Evolutionary conservation across 2,888 invertebrate genomes (phyloP).

Genomic region (Empis stercorea): DNA sequence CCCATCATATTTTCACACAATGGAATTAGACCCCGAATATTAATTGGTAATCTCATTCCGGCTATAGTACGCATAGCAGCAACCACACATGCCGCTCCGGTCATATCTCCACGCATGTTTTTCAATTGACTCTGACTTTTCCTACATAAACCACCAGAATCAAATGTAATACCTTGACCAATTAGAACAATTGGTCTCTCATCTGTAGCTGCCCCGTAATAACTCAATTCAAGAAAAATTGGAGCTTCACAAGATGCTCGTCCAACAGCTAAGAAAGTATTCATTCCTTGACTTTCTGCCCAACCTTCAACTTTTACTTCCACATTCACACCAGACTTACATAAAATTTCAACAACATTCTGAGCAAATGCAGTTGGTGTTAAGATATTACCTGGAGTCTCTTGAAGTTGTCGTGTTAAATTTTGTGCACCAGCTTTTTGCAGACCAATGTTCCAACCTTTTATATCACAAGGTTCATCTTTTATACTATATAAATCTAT

Average conservation of each 20-base stretch:
- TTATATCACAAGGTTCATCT: slow-evolving; percentile 50
- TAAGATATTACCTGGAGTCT: slow-evolving; percentile 66
- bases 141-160: slow-evolving; percentile 62
- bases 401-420: slow-evolving; percentile 60
- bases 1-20: slow-evolving; percentile 69
- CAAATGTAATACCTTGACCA: slow-evolving; percentile 55
- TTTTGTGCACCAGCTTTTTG: slow-evolving; percentile 69
- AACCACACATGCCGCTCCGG: slow-evolving; percentile 66
- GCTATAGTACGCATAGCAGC: slow-evolving; percentile 58
- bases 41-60: slow-evolving; percentile 40
- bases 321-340: slow-evolving; percentile 29
- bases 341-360: slow-evolving; percentile 38
- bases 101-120: slow-evolving; percentile 71
- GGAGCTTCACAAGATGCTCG: slow-evolving; percentile 66
- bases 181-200: slow-evolving; percentile 59
- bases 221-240: slow-evolving; percentile 61
- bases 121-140: slow-evolving; percentile 45
- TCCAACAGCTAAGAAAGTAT: slow-evolving; percentile 62
- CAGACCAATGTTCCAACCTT: slow-evolving; percentile 59
- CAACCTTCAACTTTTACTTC: slow-evolving; percentile 41
- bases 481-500: slow-evolving; percentile 41
- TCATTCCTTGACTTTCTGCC: slow-evolving; percentile 66
- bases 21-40: slow-evolving; percentile 48
- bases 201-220: slow-evolving; percentile 47
- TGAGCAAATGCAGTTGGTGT: slow-evolving; percentile 69